Conservation (phyloP, 2,888 invertebrate species). For the Ashinkailepas kermadecensis region DNA sequence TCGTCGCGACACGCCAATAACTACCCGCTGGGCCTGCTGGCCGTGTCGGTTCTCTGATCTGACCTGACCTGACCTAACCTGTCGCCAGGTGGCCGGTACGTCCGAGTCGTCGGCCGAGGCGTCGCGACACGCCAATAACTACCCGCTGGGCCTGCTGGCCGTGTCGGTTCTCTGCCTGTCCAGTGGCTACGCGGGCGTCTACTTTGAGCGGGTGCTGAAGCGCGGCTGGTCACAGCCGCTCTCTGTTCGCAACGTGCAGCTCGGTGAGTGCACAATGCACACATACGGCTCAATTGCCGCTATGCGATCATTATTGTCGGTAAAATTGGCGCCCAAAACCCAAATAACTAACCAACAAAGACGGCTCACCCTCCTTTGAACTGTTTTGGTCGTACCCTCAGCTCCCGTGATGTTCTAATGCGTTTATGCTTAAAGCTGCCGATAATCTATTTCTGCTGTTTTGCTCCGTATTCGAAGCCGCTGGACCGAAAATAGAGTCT, state of each 20-base stretch:
- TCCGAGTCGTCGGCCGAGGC: not conserved
- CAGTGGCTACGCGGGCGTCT: conserved; percentile 50
- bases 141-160: conserved; percentile 43
- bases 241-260: conserved; percentile 47
- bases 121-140: conserved; percentile 18
- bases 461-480: no score
- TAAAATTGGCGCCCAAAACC: no score
- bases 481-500: no score
- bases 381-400: no score
- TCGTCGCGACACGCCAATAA: not conserved
- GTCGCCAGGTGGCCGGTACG: not conserved
- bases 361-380: no score
- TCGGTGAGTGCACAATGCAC: conserved; percentile 39
- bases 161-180: conserved; percentile 47
- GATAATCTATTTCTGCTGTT: no score
- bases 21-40: conserved; percentile 42
- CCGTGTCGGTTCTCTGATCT: conserved; percentile 46
- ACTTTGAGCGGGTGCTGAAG: conserved; percentile 50
- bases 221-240: conserved; percentile 42
- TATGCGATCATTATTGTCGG: no score
- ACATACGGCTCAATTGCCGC: no score
- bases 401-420: no score
- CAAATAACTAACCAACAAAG: no score
- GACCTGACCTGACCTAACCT: not conserved
- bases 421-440: no score